These are phyloP conservation scores for Ranitomeya imitator DNA, from an alignment of 2,113 vertebrate genomes.

Conservation along the genomic window DNA sequence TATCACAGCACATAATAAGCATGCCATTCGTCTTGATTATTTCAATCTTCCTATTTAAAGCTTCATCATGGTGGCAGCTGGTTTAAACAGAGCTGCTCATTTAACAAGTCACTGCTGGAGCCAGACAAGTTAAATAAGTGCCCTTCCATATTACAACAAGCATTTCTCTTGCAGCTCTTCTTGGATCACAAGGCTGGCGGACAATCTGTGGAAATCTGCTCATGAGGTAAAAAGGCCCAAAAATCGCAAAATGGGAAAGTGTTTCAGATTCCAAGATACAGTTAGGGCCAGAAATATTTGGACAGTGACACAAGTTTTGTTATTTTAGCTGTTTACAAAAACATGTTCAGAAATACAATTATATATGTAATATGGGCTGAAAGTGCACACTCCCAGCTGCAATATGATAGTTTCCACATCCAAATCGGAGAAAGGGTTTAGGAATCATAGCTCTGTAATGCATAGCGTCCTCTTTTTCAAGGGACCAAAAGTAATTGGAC, in stretches of 20 bases:
- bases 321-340: too few species aligned
- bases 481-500: too few species aligned
- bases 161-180: slow-evolving; percentile 50
- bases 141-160: slow-evolving; percentile 33
- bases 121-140: slow-evolving; percentile 50
- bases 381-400: too few species aligned
- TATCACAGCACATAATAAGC: slow-evolving; percentile 63
- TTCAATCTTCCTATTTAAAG: slow-evolving; percentile 68
- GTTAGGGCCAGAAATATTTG: too few species aligned
- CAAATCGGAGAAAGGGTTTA: too few species aligned
- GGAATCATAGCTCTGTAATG: too few species aligned
- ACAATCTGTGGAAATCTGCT: slow-evolving; percentile 29
- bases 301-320: too few species aligned
- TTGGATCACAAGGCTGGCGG: slow-evolving; percentile 27
- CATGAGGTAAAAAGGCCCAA: slow-evolving; percentile 20
- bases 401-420: too few species aligned
- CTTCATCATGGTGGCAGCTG: slow-evolving; percentile 66
- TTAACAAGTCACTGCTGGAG: slow-evolving; percentile 63
- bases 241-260: slow-evolving; percentile 39
- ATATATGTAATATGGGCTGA: too few species aligned
- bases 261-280: neutral
- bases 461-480: too few species aligned
- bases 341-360: too few species aligned
- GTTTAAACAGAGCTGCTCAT: slow-evolving; percentile 63
- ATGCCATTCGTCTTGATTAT: slow-evolving; percentile 64